A percentile compares a stretch with the other conserved stretches of the same genome.
These are phyloP conservation scores for Takifugu bimaculatus DNA, from an alignment of 2,113 vertebrate genomes.

Conservation along the genomic window DNA sequence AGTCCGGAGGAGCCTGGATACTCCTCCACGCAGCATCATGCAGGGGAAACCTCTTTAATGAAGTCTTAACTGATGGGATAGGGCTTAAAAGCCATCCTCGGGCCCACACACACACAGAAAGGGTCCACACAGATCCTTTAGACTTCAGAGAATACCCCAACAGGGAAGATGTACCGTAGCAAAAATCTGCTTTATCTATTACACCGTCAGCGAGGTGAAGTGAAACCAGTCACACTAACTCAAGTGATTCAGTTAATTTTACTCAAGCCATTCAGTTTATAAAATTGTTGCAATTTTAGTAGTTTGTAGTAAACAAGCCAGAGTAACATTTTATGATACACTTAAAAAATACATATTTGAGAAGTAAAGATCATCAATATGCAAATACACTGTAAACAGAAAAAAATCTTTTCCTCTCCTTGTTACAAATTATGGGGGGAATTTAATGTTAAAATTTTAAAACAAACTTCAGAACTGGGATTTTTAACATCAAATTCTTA, in stretches of 20 bases:
- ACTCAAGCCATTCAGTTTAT: no score
- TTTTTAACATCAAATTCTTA: no score
- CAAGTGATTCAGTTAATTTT: no score
- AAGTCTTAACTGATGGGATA: constrained; percentile 78
- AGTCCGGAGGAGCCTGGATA: constrained; percentile 41
- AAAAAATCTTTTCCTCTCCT: no score
- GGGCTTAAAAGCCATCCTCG: constrained; percentile 67
- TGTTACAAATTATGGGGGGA: no score
- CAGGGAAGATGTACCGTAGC: background rate
- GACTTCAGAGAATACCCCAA: constrained; percentile 48
- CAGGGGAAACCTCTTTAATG: constrained; percentile 64
- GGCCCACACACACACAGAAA: constrained; percentile 67
- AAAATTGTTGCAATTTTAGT: no score
- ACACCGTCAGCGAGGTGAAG: background rate
- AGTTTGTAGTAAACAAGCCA: background rate
- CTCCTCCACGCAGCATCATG: constrained; percentile 40
- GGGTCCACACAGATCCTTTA: constrained; percentile 59
- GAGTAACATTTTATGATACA: background rate
- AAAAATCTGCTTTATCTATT: constrained; percentile 7
- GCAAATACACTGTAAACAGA: no score
- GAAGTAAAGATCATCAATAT: no score
- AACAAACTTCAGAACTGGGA: no score
- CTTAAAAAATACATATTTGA: no score
- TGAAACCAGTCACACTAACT: no score
- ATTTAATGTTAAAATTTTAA: no score